phyloP scores from a whole-genome alignment of 2,113 vertebrate genomes.

The Chloebia gouldiae region DNA sequence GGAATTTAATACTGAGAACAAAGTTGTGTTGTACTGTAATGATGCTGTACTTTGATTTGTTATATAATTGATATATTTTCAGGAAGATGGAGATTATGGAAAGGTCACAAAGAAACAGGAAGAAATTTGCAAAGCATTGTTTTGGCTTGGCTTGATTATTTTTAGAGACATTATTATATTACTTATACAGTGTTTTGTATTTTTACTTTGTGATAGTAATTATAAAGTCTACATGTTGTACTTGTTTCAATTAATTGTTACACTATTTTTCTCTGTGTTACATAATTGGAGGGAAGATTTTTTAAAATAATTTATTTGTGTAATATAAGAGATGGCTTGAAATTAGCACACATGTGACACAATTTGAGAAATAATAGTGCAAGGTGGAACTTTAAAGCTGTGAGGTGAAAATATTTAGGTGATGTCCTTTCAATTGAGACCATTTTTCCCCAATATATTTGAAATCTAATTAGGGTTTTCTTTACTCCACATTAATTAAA shows the following conservation, averaged over 20 bases:
- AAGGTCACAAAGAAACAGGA: not conserved
- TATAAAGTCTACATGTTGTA: not conserved
- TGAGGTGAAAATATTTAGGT: not conserved
- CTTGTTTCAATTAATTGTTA: not conserved
- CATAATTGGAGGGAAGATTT: not conserved
- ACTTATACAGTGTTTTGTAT: not conserved
- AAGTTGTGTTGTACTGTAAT: not conserved
- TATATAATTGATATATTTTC: not conserved
- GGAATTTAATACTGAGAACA: not conserved
- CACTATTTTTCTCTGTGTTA: not conserved
- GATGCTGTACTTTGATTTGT: not conserved
- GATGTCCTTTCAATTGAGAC: not conserved
- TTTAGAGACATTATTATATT: not conserved
- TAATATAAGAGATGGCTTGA: not conserved
- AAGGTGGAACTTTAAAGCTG: not conserved
- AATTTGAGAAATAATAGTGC: not conserved
- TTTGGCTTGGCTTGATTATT: not conserved
- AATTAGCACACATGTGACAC: not conserved
- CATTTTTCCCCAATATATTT: not conserved
- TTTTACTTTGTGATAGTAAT: slow-evolving; percentile 43
- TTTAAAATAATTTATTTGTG: not conserved
- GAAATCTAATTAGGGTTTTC: slow-evolving; percentile 53
- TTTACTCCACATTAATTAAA: slow-evolving; percentile 41
- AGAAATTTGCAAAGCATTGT: not conserved
- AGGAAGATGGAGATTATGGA: not conserved